These are phyloP conservation scores for Gymnocypris eckloni DNA, from an alignment of 2,797 vertebrate genomes.

Conservation along the genomic window DNA sequence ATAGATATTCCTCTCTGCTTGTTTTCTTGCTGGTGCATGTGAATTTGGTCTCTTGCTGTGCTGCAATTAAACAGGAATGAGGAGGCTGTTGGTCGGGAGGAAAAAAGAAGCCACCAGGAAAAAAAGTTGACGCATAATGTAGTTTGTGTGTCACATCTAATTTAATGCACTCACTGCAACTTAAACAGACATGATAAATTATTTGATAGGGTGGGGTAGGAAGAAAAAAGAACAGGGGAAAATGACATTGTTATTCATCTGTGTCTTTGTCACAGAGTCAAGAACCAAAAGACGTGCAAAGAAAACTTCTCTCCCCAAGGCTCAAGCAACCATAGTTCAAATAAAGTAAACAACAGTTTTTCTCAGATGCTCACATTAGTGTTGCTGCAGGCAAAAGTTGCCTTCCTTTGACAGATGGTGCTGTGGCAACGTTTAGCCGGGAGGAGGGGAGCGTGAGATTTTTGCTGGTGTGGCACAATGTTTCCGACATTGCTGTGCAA, in stretches of 20 bases:
- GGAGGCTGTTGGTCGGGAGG: constrained; percentile 76
- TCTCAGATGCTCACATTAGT: constrained; percentile 91
- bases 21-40: constrained; percentile 67
- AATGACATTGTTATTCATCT: constrained; percentile 87
- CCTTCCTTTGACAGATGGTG: constrained; percentile 77
- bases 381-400: constrained; percentile 88
- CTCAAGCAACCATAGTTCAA: constrained; percentile 85
- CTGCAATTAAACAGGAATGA: constrained; percentile 82
- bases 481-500: constrained; percentile 66
- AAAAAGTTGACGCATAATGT: constrained; percentile 73
- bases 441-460: constrained; percentile 61
- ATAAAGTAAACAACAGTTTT: constrained; percentile 92
- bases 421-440: constrained; percentile 73
- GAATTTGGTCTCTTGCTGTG: constrained; percentile 72
- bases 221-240: constrained; percentile 64
- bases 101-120: constrained; percentile 61
- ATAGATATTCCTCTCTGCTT: constrained; percentile 30
- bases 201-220: constrained; percentile 78
- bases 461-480: constrained; percentile 65
- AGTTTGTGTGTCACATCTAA: constrained; percentile 88
- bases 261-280: constrained; percentile 82
- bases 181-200: constrained; percentile 87
- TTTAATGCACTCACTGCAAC: constrained; percentile 82
- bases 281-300: constrained; percentile 78
- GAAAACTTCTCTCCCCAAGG: constrained; percentile 88